Evolutionary conservation across 1,140 invertebrate species (phyloP).

Genomic region (Linepithema humile): DNA sequence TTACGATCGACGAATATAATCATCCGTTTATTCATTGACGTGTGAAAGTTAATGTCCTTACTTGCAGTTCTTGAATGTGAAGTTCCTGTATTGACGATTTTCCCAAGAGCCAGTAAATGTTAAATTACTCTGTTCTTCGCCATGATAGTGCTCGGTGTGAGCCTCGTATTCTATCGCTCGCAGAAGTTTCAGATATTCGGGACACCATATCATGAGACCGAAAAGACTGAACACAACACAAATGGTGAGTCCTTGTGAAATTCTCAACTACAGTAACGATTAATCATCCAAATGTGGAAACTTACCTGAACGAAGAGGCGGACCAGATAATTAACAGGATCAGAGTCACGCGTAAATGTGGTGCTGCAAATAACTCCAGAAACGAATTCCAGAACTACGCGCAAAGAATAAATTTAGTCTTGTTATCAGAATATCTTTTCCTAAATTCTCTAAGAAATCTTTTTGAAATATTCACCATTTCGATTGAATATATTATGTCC

Average conservation of each 20-base stretch:
- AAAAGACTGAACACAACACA: constrained; percentile 76
- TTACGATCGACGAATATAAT: constrained; percentile 64
- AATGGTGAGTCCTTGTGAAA: constrained; percentile 67
- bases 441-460: neutral
- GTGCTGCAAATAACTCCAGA: constrained; percentile 84
- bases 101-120: constrained; percentile 82
- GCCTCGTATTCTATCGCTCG: constrained; percentile 81
- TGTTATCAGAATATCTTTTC: neutral
- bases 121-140: constrained; percentile 67
- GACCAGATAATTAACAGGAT: constrained; percentile 79
- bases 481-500: constrained; percentile 82
- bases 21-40: neutral
- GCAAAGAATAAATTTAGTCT: constrained; percentile 49
- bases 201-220: constrained; percentile 81
- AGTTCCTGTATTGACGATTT: constrained; percentile 82
- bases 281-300: constrained; percentile 14
- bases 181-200: constrained; percentile 80
- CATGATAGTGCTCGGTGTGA: constrained; percentile 71
- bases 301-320: constrained; percentile 79
- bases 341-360: constrained; percentile 83
- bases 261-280: constrained; percentile 56
- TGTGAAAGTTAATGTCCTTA: constrained; percentile 47
- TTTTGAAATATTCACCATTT: constrained; percentile 76
- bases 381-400: constrained; percentile 86
- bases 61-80: constrained; percentile 78